Percentiles rank a stretch among this genome's conserved stretches.
Evolutionary conservation across 1,140 invertebrate genomes (phyloP).

Genomic region (Drosophila persimilis): DNA sequence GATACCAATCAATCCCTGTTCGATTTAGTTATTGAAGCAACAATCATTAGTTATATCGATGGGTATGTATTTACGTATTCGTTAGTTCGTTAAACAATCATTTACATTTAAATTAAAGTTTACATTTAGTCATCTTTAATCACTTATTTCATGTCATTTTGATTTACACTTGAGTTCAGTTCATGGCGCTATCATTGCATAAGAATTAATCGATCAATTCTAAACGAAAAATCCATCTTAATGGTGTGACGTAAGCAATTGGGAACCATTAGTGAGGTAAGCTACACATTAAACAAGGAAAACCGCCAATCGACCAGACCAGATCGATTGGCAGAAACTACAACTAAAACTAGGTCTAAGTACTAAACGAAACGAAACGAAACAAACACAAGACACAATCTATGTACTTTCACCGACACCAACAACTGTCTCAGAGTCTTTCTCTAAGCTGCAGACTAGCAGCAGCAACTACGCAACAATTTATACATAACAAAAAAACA

Average conservation of each 20-base stretch:
- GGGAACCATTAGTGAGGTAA: constrained; percentile 83
- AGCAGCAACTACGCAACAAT: constrained; percentile 51
- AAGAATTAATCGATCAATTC: constrained; percentile 55
- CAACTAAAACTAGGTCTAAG: constrained; percentile 37
- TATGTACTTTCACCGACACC: constrained; percentile 28
- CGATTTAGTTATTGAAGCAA: constrained; percentile 41
- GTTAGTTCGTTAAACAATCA: constrained; percentile 23
- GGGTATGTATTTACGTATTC: constrained; percentile 58
- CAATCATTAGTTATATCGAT: constrained; percentile 69
- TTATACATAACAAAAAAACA: constrained; percentile 26
- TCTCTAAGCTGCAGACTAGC: constrained; percentile 32
- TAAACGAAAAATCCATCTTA: constrained; percentile 78
- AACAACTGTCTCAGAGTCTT: constrained; percentile 41
- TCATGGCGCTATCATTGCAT: constrained; percentile 80
- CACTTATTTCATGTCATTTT: constrained; percentile 33
- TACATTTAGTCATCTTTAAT: constrained; percentile 20
- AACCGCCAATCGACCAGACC: constrained; percentile 29
- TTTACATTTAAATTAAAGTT: constrained; percentile 29
- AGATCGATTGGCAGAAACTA: constrained; percentile 34
- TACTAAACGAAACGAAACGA: constrained; percentile 16
- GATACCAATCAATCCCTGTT: constrained; percentile 1
- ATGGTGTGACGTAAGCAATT: constrained; percentile 83
- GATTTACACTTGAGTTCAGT: constrained; percentile 62
- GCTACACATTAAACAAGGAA: constrained; percentile 83
- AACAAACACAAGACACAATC: constrained; percentile 11